Percentiles rank a stretch among this genome's conserved stretches.
Evolutionary conservation across 2,888 invertebrate species (phyloP).

Genomic region (Lymantria monacha): DNA sequence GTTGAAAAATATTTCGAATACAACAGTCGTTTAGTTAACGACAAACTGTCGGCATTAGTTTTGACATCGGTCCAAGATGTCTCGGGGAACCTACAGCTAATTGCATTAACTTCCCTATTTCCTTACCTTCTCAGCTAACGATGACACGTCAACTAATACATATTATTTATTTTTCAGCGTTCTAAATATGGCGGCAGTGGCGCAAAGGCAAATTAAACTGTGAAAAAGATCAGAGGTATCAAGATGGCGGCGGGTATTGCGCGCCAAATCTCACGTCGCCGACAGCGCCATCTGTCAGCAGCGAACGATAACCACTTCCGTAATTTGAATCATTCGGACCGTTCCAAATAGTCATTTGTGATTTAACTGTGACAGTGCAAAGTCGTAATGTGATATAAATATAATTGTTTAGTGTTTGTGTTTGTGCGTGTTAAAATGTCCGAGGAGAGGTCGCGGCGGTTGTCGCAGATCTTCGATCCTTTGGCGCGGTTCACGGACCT

Average conservation of each 20-base stretch:
- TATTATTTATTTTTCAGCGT: constrained; percentile 71
- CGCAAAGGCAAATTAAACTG: constrained; percentile 59
- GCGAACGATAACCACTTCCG: constrained; percentile 51
- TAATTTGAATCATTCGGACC: constrained; percentile 60
- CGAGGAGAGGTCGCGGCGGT: constrained; percentile 86
- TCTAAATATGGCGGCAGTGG: constrained; percentile 57
- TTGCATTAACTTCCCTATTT: constrained; percentile 64
- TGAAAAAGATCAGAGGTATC: constrained; percentile 65
- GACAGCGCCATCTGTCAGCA: constrained; percentile 62
- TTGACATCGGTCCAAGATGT: constrained; percentile 53
- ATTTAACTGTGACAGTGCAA: constrained; percentile 59
- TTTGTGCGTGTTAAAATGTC: constrained; percentile 76
- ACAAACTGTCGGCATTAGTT: constrained; percentile 49
- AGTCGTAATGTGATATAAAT: constrained; percentile 62
- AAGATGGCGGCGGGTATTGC: constrained; percentile 68
- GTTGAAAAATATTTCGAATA: constrained; percentile 29
- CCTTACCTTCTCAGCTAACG: constrained; percentile 43
- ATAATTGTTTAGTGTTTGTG: constrained; percentile 52
- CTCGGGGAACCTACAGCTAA: constrained; percentile 47
- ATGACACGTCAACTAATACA: constrained; percentile 53
- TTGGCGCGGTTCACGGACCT: constrained; percentile 88
- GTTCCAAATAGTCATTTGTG: constrained; percentile 71
- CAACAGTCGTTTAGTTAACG: constrained; percentile 27
- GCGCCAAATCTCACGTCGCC: constrained; percentile 63
- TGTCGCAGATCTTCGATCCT: constrained; percentile 92